phyloP scores from a whole-genome alignment of 2,797 vertebrate species.

The Rhinichthys osculus region DNA sequence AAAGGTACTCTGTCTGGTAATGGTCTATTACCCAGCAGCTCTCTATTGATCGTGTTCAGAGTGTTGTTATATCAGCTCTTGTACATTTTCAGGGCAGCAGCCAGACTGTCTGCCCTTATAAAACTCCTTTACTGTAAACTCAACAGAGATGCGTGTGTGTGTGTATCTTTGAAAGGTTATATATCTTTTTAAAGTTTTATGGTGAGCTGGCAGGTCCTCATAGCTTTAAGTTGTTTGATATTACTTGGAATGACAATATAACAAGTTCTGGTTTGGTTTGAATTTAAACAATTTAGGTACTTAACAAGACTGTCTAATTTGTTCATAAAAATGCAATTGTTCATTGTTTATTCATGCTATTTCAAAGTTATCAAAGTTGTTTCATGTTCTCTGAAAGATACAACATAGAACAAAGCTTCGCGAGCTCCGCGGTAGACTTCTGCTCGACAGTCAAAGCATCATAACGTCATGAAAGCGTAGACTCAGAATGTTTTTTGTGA shows the following conservation, averaged over 20 bases:
- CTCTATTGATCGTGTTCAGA: slow-evolving; percentile 40
- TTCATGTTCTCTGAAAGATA: background rate
- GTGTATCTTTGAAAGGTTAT: background rate
- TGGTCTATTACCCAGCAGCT: slow-evolving; percentile 43
- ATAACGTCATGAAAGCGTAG: background rate
- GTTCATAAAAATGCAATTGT: background rate
- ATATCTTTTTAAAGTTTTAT: slow-evolving; percentile 13
- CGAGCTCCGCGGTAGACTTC: background rate
- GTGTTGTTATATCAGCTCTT: slow-evolving; percentile 33
- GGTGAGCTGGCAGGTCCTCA: background rate
- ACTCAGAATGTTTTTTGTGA: background rate
- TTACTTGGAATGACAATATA: background rate
- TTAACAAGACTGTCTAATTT: background rate
- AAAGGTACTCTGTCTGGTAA: slow-evolving; percentile 38
- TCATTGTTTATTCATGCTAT: background rate
- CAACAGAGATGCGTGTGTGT: background rate
- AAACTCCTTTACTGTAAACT: slow-evolving; percentile 41
- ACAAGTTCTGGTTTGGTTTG: background rate
- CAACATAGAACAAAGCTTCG: too few relatives aligned
- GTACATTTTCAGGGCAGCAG: slow-evolving; percentile 14
- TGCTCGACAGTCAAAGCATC: background rate
- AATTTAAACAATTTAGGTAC: background rate
- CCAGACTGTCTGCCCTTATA: slow-evolving; percentile 30
- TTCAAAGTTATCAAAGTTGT: too few relatives aligned
- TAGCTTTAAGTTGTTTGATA: background rate